These are phyloP conservation scores for Ormyrus rosae DNA, from an alignment of 2,888 invertebrate genomes.

Conservation along the genomic window DNA sequence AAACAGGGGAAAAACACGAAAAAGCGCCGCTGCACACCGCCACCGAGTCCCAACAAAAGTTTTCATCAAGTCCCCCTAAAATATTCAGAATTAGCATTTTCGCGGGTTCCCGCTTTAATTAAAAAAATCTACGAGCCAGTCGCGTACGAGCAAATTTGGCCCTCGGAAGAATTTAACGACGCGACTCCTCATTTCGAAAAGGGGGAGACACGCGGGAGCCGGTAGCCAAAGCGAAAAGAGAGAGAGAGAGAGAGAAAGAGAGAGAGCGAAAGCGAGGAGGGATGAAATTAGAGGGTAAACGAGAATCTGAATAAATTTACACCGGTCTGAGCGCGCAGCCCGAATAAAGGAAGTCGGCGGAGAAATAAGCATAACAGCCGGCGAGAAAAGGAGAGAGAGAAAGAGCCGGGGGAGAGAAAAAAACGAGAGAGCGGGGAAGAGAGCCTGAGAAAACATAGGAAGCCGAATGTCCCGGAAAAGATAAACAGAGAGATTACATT, in stretches of 20 bases:
- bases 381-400: slow-evolving; percentile 6
- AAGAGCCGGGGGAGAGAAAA: not conserved
- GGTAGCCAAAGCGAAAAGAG: too few species aligned
- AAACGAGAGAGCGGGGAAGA: too few species aligned
- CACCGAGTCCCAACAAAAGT: not conserved
- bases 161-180: slow-evolving; percentile 7
- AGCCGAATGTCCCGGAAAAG: slow-evolving; percentile 52
- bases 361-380: slow-evolving; percentile 39
- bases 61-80: slow-evolving; percentile 1
- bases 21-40: not conserved
- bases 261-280: not conserved
- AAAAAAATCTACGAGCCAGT: not conserved
- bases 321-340: slow-evolving; percentile 39
- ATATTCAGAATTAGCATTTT: slow-evolving; percentile 2
- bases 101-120: slow-evolving; percentile 1
- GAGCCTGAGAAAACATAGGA: slow-evolving; percentile 46
- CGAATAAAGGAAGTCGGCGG: slow-evolving; percentile 26
- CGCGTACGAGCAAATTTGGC: not conserved
- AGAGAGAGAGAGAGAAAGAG: slow-evolving; percentile 37
- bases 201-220: not conserved
- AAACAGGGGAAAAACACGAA: not conserved
- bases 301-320: slow-evolving; percentile 53
- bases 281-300: slow-evolving; percentile 54
- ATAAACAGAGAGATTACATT: slow-evolving; percentile 55
- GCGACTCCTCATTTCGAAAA: slow-evolving; percentile 33